Base-by-base conservation (phyloP, 2,888 invertebrate genomes). In the Vannuccia rotundouncinata region DNA sequence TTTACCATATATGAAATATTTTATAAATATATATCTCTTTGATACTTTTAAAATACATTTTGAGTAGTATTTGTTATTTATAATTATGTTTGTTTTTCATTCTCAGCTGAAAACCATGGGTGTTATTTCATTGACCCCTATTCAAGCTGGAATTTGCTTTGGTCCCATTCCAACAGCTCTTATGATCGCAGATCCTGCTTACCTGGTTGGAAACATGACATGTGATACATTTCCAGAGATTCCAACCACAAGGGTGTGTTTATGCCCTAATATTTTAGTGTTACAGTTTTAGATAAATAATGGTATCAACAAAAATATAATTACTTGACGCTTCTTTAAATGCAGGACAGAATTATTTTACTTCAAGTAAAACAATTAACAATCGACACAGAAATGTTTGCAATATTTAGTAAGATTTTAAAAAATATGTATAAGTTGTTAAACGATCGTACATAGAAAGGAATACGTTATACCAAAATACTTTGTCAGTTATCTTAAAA, bases 141-240 rank as follows among this genome's bases (percentile, higher is more conserved):
- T 87, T n/a, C 85, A 85, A 80, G 85, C 85, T 74, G 87, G 86
- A 13, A 83, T 84, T 74, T 85, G 85, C 77, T 87, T 85, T 81
- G 87, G 87, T 13, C 87, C 87, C 0, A 86, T 87, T 74, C 86
- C 87, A 0, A 82, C 84, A n/a, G 82, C 84, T 59, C 83, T 85
- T 31, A 84, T 85, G 10, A 83, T 85, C 29, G 83, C 86, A 25
- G 86, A 87, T 81, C 85, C 85, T 22, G 85, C 85, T 27, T 84
- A 84, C 81, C 83, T 86, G 30, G 87, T 87, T 29, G 87, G 86
- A 10, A 84, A 85, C 82, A 83, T 86, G 80, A 87, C 87, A 13
- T 83, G 83, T 31, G 87, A 87, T 82, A 85, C 82, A 27, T 81
- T 82, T 17, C 84, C 84, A 0, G 83, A 84, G 59, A 78, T 83